Evolutionary conservation across 2,888 invertebrate species (phyloP), one percentile per base, ranked within the genome.

Genomic region (Drosophila anomalata): DNA sequence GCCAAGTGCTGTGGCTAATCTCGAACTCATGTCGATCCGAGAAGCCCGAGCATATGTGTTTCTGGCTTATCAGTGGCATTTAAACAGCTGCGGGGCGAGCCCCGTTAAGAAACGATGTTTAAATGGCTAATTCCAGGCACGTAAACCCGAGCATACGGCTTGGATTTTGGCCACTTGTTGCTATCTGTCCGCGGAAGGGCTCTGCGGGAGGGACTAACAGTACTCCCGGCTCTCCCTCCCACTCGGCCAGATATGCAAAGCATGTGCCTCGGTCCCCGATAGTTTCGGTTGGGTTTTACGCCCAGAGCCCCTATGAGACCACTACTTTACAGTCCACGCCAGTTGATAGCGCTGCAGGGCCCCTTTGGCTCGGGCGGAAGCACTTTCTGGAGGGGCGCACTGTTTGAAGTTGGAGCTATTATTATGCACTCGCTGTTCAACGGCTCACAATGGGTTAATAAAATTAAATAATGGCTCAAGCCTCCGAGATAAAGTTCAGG

Each of bases 31-130:
- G 14, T 31, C 52, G 52, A 53, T 53, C 50, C 41, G 17, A 57
- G 53, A 66, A 54, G 22, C 4, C 75, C 52, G 54, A n/a, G 26
- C 5, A 12, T 63, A n/a, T n/a, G 17, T 67, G 41, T 41, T 31
- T 63, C 17, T 52, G 46, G 62, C 81, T 78, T 83, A 77, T 81
- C 79, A 75, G 74, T 80, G 71, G 66, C 67, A 75, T 83, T 83
- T 85, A 79, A 87, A 85, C 88, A 83, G 83, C 86, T 83, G 83
- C 85, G 61, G 55, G 73, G 65, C 53, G 63, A 53, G 12, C 50
- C 63, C 26, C 48, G 33, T 70, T 53, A 65, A 59, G 14, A 67
- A 48, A 46, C 44, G 22, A 67, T 73, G 65, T 78, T 70, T 73
- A 78, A 79, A 72, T 84, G 71, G 60, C 54, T 41, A 12, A 77